A percentile compares a stretch with the other conserved stretches of the same genome.
These are phyloP conservation scores for Acanthornis magna DNA, from an alignment of 2,797 vertebrate genomes.

Conservation along the genomic window DNA sequence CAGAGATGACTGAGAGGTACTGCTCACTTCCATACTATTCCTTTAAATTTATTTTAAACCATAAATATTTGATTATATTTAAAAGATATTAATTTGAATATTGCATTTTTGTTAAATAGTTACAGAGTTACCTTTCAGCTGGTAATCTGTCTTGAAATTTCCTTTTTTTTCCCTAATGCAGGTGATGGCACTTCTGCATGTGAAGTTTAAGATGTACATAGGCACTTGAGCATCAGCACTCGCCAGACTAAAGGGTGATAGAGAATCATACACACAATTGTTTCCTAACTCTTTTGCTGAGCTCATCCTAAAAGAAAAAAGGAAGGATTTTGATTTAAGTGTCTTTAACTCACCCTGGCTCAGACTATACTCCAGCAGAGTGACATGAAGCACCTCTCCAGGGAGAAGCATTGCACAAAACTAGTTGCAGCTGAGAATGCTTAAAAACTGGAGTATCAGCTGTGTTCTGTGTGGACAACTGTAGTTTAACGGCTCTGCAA, in stretches of 20 bases:
- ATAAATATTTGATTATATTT: neutral
- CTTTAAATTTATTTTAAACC: neutral
- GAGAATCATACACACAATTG: neutral
- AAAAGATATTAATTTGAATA: neutral
- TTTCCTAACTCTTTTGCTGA: neutral
- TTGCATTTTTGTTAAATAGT: neutral
- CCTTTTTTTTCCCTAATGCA: neutral
- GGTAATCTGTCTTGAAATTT: neutral
- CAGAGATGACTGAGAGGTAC: neutral
- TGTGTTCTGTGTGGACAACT: neutral
- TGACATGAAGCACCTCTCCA: slow-evolving; percentile 1
- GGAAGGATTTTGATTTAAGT: neutral
- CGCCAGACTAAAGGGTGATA: neutral
- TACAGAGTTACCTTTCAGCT: neutral
- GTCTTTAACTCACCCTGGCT: slow-evolving; percentile 20
- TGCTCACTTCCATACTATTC: neutral
- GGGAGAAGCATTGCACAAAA: slow-evolving; percentile 31
- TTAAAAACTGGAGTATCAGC: slow-evolving; percentile 10
- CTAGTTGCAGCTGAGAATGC: slow-evolving; percentile 18
- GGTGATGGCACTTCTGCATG: fast-evolving
- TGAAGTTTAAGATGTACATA: neutral
- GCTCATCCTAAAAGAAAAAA: neutral
- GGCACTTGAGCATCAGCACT: neutral
- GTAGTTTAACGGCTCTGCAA: slow-evolving; percentile 67
- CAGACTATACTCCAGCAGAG: neutral